Evolutionary conservation across 1,140 invertebrate genomes (phyloP), one percentile per base, ranked within the genome.

Genomic region (Drosophila leontia): DNA sequence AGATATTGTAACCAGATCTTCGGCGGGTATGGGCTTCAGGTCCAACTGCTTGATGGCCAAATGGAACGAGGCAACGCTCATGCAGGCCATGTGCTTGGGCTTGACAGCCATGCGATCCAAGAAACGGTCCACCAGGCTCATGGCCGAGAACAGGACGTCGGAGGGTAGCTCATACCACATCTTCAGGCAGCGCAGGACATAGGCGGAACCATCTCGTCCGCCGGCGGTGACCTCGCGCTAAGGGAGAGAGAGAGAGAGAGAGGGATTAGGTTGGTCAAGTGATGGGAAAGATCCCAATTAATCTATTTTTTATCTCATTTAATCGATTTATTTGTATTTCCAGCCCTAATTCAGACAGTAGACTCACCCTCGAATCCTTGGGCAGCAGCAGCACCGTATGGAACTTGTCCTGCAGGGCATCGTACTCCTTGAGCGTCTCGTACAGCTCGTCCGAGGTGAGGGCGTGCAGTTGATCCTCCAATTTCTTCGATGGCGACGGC

Each of bases 161-260:
- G 95, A 95, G 6, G 96, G 96, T 80, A 97, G 92, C 90, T 97
- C 96, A 90, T 96, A 97, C 96, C 96, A 96, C 71, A 97, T 95
- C 93, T 97, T 97, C 42, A 97, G 94, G 91, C 96, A 97, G 64
- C 96, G 94, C 79, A 97, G 93, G 75, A 96, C 96, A 92, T 97
- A 96, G 8, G 96, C 96, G 3, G 96, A 96, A 51, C 95, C 96
- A 93, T 97, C 96, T 5, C 96, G 94, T 50, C 95, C 95, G 23
- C 95, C 95, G 59, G 95, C 95, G 41, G 96, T 96, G 82, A 96
- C 95, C 80, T 96, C 96, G 44, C 95, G 94, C 91, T 92, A 41
- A n/a, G 55, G 39, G 48, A 82, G 82, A 15, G 9, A 19, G 2
- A 84, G 93, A 78, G 26, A 29, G 26, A 29, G 26, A 29, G 19